Evolutionary conservation across 2,797 vertebrate species (phyloP), one percentile per base, ranked within the genome.

Genomic region (Lycodopsis pacificus): DNA sequence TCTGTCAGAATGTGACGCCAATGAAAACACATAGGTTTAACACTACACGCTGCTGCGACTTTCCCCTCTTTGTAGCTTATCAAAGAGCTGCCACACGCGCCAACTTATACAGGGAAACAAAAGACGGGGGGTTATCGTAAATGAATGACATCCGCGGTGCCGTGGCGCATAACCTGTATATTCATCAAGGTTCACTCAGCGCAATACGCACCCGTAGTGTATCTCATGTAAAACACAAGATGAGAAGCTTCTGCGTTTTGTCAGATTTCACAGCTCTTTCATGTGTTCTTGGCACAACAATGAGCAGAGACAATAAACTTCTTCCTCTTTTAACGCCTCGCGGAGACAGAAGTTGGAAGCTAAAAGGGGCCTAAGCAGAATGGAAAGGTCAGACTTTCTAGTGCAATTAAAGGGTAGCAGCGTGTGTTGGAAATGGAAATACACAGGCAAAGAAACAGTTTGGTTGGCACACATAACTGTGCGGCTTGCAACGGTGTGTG

Each of bases 331-430:
- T 22, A 69, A 78, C 48, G 40, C 38, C 71, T 27, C 9, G 19
- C 27, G 54, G 36, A 79, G 40, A 76, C 36, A 61, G 42, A 5
- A 57, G 54, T 72, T 49, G 25, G 22, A 77, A 62, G 46, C 36
- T 58, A 57, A 71, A 75, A 67, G 57, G 34, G 8, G 20, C 38
- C 30, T 71, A 9, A 54, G 36, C 19, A 53, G 58, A 69, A 80
- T 10, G 22, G 19, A 88, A 91, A 86, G 89, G 81, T 89, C 80
- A 83, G 72, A 48, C 65, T 73, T 72, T 79, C 19, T 46, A 61
- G 46, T 62, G 49, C 38, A 77, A 40, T 19, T 44, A 58, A 82
- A 84, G 51, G 62, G 75, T 61, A 72, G n/a, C 69, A 58, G 57
- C 12, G 56, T 78, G 73, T 63, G 51, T 75, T 49, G 22, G 14